These are phyloP conservation scores for Netelia virgata DNA, from an alignment of 2,888 invertebrate genomes.

Conservation along the genomic window DNA sequence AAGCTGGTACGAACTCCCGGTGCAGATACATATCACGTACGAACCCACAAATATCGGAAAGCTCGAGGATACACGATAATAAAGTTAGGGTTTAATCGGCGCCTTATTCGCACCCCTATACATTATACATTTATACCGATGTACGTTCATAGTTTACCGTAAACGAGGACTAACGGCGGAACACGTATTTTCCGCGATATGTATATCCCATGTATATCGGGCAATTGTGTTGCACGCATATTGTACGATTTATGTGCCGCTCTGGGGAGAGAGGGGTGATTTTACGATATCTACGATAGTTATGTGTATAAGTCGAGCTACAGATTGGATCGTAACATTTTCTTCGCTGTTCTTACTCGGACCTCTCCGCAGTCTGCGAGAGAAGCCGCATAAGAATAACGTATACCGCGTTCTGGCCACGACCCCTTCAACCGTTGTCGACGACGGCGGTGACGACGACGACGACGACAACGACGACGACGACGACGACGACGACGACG, in stretches of 20 bases:
- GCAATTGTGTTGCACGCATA: conserved; percentile 47
- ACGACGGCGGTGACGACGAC: conserved; percentile 5
- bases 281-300: conserved; percentile 43
- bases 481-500: conserved; percentile 15
- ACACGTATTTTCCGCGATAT: conserved; percentile 10
- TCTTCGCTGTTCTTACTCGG: not conserved
- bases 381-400: conserved; percentile 21
- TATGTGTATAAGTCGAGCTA: conserved; percentile 18
- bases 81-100: not conserved
- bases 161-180: conserved; percentile 13
- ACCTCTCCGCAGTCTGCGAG: not conserved
- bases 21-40: not conserved
- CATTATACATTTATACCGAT: not conserved
- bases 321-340: conserved; percentile 64
- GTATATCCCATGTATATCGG: not conserved
- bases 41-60: not conserved
- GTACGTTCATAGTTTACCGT: not conserved
- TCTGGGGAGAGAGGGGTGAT: conserved; percentile 32
- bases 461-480: not conserved
- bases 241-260: conserved; percentile 59
- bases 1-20: not conserved
- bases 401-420: not conserved
- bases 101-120: too few relatives aligned
- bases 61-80: not conserved
- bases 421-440: not conserved